Evolutionary conservation across 2,113 vertebrate species (phyloP), one percentile per base, ranked within the genome.

Genomic region (Sakesphorus luctuosus): DNA sequence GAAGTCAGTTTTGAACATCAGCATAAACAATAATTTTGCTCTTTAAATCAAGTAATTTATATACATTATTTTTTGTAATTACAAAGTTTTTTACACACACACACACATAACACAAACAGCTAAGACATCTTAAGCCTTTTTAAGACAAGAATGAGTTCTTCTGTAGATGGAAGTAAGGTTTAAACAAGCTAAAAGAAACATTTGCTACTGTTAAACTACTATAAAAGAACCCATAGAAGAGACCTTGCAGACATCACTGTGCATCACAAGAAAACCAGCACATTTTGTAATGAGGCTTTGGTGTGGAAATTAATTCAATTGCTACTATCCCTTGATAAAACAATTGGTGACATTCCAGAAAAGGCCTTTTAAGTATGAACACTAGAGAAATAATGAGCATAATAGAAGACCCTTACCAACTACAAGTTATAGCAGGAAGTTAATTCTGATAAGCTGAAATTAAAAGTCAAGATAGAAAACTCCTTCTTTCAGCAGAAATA

Each of bases 261-360:
- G 16, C 0, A 0, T 67, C 63, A 74, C n/a, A 46, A 33, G 72
- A 89, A 71, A 53, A 78, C 13, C 19, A 50, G 25, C 0, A 5
- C 25, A 46, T 20, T 58, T n/a, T 0, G 0, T 65, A 74, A 69
- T 8, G 8, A 89, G 4, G 31, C 9, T 84, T 44, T 43, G 6
- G 81, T 47, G 21, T 36, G n/a, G 86, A 89, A 89, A 49, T 38
- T 61, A 68, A 78, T 49, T 73, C 3, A 74, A 13, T 47, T 43
- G 52, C 18, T 43, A 40, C 40, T 12, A 85, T 21, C 23, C 49
- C 35, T 52, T 76, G 44, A 73, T 11, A 80, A 61, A 93, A n/a
- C 18, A 72, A 47, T 0, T 40, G 14, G 5, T 66, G 53, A 26
- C 26, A 65, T 69, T 73, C 63, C 29, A 72, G 29, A 79, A 83